Evolutionary conservation across 2,797 vertebrate genomes (phyloP).

Genomic region (Sphaeramia orbicularis): DNA sequence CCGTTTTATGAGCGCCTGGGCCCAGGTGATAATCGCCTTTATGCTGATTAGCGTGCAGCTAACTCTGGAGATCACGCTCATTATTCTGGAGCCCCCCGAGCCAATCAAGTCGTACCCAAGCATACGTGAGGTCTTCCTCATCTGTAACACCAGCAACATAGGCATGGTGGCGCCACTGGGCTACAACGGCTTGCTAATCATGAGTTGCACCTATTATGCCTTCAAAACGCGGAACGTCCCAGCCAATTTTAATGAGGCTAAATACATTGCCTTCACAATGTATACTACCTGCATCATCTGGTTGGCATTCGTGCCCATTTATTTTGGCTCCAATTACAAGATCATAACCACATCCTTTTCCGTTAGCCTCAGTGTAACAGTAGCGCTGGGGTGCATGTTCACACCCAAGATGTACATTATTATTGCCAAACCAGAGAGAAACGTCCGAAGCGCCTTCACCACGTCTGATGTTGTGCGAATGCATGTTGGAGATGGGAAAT

Average conservation of each 20-base stretch:
- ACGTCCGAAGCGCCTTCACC: slow-evolving; percentile 99
- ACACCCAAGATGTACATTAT: slow-evolving; percentile 99
- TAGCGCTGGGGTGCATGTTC: slow-evolving; percentile 99
- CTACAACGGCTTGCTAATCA: slow-evolving; percentile 97
- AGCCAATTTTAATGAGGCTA: slow-evolving; percentile 98
- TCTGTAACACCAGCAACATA: slow-evolving; percentile 98
- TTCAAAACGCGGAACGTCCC: slow-evolving; percentile 99
- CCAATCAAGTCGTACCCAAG: slow-evolving; percentile 96
- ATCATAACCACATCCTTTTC: slow-evolving; percentile 99
- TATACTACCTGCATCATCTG: slow-evolving; percentile 99
- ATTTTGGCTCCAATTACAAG: slow-evolving; percentile 99
- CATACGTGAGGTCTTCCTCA: slow-evolving; percentile 97
- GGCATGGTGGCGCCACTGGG: slow-evolving; percentile 97
- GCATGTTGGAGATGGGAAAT: slow-evolving; percentile 98
- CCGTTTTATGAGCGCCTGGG: slow-evolving; percentile 98
- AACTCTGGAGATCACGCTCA: slow-evolving; percentile 92
- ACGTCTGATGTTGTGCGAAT: slow-evolving; percentile 98
- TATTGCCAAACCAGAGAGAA: slow-evolving; percentile 97
- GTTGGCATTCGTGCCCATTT: slow-evolving; percentile 98
- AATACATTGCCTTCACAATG: slow-evolving; percentile 99
- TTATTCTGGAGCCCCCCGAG: slow-evolving; percentile 96
- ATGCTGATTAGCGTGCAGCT: slow-evolving; percentile 95
- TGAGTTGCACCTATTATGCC: slow-evolving; percentile 99
- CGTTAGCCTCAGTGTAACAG: slow-evolving; percentile 97
- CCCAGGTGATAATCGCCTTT: slow-evolving; percentile 96